Percentiles rank a stretch among this genome's conserved stretches.
Evolutionary conservation across 2,797 vertebrate species (phyloP).

Genomic region (Myotis planiceps): DNA sequence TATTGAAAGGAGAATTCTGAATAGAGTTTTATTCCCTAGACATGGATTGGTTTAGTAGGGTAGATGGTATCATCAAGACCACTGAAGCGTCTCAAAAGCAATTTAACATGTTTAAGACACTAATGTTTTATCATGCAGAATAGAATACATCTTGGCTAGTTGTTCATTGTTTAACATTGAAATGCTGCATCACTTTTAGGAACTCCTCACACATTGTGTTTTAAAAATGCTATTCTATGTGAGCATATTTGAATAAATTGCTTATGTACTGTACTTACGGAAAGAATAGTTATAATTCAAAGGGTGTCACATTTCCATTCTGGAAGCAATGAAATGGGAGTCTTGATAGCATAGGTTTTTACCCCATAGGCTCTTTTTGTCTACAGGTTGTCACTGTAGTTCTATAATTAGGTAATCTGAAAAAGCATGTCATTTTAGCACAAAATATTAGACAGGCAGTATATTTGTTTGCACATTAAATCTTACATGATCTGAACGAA

Average conservation of each 20-base stretch:
- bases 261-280: neutral
- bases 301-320: neutral
- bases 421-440: slow-evolving; percentile 28
- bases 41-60: slow-evolving; percentile 21
- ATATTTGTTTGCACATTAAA: slow-evolving; percentile 42
- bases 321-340: neutral
- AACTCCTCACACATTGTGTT: neutral
- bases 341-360: neutral
- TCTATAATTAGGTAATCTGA: neutral
- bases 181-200: neutral
- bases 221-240: slow-evolving; percentile 4
- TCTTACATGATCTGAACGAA: slow-evolving; percentile 23
- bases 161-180: slow-evolving; percentile 32
- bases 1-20: slow-evolving; percentile 55
- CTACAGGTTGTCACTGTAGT: neutral
- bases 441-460: neutral
- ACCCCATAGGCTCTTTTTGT: neutral
- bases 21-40: slow-evolving; percentile 46
- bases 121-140: slow-evolving; percentile 40
- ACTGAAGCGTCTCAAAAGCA: slow-evolving; percentile 31
- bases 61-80: slow-evolving; percentile 32
- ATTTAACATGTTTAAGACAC: slow-evolving; percentile 43
- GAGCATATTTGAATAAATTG: slow-evolving; percentile 26
- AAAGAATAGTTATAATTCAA: slow-evolving; percentile 59
- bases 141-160: slow-evolving; percentile 6